Percentiles rank a stretch among this genome's conserved stretches.
These are phyloP conservation scores for Bufo bufo DNA, from an alignment of 2,113 vertebrate genomes.

Conservation along the genomic window DNA sequence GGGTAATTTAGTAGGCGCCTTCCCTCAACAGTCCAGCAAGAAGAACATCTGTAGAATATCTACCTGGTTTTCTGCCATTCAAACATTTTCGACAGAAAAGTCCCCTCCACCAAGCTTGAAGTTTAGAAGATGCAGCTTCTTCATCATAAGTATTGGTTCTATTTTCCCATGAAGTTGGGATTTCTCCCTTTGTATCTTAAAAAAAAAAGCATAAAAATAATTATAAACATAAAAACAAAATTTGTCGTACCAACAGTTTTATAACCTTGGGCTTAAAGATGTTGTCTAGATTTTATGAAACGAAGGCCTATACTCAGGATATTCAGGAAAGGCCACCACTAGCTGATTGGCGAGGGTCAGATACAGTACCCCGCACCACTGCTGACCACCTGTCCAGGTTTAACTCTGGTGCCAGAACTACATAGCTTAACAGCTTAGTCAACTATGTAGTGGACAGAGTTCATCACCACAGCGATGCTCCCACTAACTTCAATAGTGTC, in stretches of 20 bases:
- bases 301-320: too few species aligned
- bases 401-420: too few species aligned
- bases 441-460: too few species aligned
- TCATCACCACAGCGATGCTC: too few species aligned
- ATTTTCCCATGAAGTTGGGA: constrained; percentile 65
- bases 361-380: too few species aligned
- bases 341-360: too few species aligned
- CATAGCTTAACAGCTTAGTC: too few species aligned
- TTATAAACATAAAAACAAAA: not conserved
- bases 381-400: too few species aligned
- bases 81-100: constrained; percentile 64
- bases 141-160: constrained; percentile 69
- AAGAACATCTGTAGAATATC: not conserved
- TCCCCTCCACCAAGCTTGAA: constrained; percentile 75
- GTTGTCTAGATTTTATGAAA: too few species aligned
- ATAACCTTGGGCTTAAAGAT: not conserved
- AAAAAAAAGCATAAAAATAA: not conserved
- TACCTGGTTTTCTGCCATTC: constrained; percentile 72
- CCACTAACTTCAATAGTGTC: too few species aligned
- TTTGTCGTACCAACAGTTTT: not conserved
- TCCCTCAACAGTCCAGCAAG: not conserved
- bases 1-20: too few species aligned
- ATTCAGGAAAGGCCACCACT: too few species aligned
- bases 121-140: constrained; percentile 66
- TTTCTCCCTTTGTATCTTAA: constrained; percentile 50